Evolutionary conservation across 2,797 vertebrate genomes (phyloP).

Genomic region (Fistularia tabacaria): DNA sequence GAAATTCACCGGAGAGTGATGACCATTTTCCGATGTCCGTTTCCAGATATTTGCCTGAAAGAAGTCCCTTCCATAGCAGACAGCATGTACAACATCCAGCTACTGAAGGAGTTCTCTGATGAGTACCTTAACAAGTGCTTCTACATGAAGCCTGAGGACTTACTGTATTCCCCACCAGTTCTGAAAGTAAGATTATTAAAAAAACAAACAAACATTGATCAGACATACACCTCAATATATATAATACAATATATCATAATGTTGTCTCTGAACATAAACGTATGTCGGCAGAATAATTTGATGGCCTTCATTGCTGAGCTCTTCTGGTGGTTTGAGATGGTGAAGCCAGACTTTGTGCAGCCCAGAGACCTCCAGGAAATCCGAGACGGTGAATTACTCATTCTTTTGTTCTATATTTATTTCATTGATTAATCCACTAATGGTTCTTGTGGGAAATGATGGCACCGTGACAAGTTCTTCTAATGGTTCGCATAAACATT

Average conservation of each 20-base stretch:
- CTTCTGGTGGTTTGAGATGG: conserved; percentile 97
- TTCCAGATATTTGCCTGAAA: conserved; percentile 91
- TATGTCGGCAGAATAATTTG: conserved; percentile 80
- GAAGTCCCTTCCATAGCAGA: conserved; percentile 89
- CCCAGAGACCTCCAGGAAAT: conserved; percentile 87
- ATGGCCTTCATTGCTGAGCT: conserved; percentile 95
- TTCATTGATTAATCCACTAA: background rate
- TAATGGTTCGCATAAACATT: background rate
- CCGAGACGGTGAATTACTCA: conserved; percentile 81
- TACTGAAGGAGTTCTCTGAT: conserved; percentile 86
- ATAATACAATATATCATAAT: background rate
- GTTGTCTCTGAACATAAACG: background rate
- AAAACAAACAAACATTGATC: no score
- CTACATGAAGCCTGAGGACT: conserved; percentile 88
- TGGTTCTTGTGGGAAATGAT: background rate
- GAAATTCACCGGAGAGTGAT: background rate
- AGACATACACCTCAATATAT: background rate
- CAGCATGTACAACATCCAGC: conserved; percentile 90
- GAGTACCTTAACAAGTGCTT: conserved; percentile 90
- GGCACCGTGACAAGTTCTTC: background rate
- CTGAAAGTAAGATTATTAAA: conserved; percentile 80
- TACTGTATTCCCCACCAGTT: conserved; percentile 88
- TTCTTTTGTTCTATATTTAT: background rate
- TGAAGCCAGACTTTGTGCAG: conserved; percentile 93
- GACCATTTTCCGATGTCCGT: background rate